Conservation (phyloP, 2,888 invertebrate genomes). For the Pterostichus madidus region DNA sequence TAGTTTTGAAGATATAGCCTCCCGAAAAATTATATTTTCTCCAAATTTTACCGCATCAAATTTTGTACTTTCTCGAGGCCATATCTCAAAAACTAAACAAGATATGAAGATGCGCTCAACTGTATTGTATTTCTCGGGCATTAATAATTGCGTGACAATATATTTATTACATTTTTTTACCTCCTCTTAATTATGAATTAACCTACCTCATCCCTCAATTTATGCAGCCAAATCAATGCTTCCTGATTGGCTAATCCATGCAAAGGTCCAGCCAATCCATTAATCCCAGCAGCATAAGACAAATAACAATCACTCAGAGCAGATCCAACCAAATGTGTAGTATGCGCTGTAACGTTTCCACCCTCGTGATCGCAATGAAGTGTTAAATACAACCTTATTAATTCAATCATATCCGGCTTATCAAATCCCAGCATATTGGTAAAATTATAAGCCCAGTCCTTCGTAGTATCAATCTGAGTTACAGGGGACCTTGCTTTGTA, state of each 20-base stretch:
- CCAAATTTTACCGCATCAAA: no score
- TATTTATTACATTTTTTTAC: background rate
- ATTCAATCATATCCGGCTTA: conserved; percentile 85
- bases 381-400: conserved; percentile 91
- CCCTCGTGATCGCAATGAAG: conserved; percentile 93
- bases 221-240: conserved; percentile 75
- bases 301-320: conserved; percentile 93
- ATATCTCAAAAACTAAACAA: no score
- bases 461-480: conserved; percentile 79
- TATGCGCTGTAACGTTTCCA: conserved; percentile 95
- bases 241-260: conserved; percentile 94
- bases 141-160: no score
- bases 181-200: background rate
- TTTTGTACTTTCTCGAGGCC: no score
- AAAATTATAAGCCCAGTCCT: conserved; percentile 93
- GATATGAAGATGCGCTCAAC: no score
- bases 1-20: no score
- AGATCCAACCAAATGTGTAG: conserved; percentile 91
- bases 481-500: conserved; percentile 77
- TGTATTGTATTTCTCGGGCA: no score
- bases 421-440: conserved; percentile 90
- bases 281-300: conserved; percentile 91
- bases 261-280: conserved; percentile 92
- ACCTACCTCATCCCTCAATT: conserved; percentile 56
- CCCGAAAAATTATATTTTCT: no score